Conservation (phyloP, 2,113 vertebrate genomes). For the sheep (Ovis aries) region DNA sequence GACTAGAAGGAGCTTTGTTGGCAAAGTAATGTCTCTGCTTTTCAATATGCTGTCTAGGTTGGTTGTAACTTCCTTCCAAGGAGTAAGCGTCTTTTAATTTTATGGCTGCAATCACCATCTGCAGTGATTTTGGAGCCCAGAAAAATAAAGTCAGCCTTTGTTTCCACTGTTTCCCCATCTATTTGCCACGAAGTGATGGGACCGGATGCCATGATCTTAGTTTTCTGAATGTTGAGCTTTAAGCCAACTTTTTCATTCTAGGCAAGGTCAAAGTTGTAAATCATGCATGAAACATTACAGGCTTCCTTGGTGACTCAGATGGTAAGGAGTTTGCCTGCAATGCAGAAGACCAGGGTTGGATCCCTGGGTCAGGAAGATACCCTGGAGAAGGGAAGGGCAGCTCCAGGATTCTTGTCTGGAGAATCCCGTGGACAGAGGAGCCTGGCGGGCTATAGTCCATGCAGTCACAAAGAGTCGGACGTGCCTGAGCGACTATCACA, state of each 20-base stretch:
- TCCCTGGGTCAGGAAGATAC: neutral
- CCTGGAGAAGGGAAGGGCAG: neutral
- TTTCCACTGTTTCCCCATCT: neutral
- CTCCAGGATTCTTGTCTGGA: neutral
- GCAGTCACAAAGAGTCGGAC: neutral
- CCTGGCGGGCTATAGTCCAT: neutral
- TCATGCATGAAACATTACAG: fast-evolving
- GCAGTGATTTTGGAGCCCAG: neutral
- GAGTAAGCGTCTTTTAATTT: neutral
- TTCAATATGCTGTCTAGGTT: neutral
- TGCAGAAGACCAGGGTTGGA: neutral
- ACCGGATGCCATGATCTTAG: neutral
- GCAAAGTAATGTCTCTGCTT: neutral
- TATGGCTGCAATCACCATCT: neutral
- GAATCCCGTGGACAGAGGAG: neutral
- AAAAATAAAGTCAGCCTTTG: neutral
- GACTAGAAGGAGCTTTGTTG: neutral
- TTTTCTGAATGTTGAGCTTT: neutral
- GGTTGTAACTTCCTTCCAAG: neutral
- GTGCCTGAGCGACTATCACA: neutral
- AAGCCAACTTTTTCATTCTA: neutral
- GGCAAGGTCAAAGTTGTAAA: fast-evolving
- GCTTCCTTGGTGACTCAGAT: neutral
- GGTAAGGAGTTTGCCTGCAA: neutral
- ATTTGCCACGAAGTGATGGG: neutral